phyloP scores from a whole-genome alignment of 2,888 invertebrate genomes.

The Argyra leucocephala region DNA sequence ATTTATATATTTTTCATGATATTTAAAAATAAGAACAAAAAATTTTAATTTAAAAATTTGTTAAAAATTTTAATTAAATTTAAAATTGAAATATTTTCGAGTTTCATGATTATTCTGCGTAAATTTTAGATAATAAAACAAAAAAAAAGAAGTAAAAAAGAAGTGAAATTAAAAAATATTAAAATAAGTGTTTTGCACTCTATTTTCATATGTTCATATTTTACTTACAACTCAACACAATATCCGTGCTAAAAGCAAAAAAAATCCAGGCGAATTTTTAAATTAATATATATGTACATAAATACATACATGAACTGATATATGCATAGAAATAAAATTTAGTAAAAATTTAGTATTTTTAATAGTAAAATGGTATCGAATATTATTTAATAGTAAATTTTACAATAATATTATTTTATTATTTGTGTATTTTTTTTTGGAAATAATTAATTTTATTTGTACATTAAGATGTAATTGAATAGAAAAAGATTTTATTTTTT shows the following conservation, averaged over 20 bases:
- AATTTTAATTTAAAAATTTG: background rate
- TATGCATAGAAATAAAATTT: background rate
- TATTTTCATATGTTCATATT: no score
- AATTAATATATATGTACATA: no score
- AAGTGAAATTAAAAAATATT: no score
- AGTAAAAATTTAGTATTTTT: background rate
- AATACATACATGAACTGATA: background rate
- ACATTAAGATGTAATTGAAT: background rate
- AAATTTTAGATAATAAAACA: no score
- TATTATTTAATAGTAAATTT: background rate
- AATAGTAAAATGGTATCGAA: background rate
- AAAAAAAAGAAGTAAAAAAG: no score
- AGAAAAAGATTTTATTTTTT: background rate
- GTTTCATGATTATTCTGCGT: no score
- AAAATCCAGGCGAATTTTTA: conserved; percentile 5
- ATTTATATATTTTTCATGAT: background rate
- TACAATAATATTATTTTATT: background rate
- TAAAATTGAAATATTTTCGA: no score
- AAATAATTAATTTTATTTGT: background rate
- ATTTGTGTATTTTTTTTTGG: background rate
- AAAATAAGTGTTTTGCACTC: no score
- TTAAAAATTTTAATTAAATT: background rate
- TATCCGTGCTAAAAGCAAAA: background rate
- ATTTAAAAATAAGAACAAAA: background rate
- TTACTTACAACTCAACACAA: background rate